Conservation (phyloP, 2,888 invertebrate genomes). For the Torymus aiolomorphi region DNA sequence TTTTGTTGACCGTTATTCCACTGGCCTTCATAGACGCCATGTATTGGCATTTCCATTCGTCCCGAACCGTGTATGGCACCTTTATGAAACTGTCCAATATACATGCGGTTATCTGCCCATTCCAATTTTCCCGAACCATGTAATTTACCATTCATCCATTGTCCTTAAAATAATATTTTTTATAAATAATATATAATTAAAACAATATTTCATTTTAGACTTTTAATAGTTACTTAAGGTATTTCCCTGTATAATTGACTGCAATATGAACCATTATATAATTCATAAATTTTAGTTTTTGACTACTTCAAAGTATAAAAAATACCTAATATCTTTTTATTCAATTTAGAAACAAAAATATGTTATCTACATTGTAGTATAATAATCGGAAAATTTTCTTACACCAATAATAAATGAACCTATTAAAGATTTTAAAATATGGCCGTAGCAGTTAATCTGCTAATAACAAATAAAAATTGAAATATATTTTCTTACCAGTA, state of each 20-base stretch:
- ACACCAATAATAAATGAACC: no score
- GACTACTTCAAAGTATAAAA: neutral
- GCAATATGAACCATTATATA: no score
- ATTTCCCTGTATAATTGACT: no score
- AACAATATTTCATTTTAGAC: no score
- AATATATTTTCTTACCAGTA: slow-evolving; percentile 76
- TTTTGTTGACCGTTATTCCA: slow-evolving; percentile 90
- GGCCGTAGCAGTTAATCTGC: no score
- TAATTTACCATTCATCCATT: slow-evolving; percentile 89
- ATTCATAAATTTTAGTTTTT: slow-evolving; percentile 14
- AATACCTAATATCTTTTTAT: no score
- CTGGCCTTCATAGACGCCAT: slow-evolving; percentile 85
- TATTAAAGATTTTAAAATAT: no score
- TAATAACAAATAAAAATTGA: neutral
- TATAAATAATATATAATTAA: no score
- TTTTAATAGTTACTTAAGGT: no score
- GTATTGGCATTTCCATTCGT: slow-evolving; percentile 81
- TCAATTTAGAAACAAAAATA: no score
- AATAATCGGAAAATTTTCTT: no score
- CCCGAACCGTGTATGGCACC: slow-evolving; percentile 86
- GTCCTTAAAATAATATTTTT: slow-evolving; percentile 72
- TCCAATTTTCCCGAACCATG: slow-evolving; percentile 89
- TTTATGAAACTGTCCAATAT: slow-evolving; percentile 87
- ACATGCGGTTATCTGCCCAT: slow-evolving; percentile 88
- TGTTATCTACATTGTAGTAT: no score